phyloP scores from a whole-genome alignment of 2,113 vertebrate species.

The Marmota flaviventris region DNA sequence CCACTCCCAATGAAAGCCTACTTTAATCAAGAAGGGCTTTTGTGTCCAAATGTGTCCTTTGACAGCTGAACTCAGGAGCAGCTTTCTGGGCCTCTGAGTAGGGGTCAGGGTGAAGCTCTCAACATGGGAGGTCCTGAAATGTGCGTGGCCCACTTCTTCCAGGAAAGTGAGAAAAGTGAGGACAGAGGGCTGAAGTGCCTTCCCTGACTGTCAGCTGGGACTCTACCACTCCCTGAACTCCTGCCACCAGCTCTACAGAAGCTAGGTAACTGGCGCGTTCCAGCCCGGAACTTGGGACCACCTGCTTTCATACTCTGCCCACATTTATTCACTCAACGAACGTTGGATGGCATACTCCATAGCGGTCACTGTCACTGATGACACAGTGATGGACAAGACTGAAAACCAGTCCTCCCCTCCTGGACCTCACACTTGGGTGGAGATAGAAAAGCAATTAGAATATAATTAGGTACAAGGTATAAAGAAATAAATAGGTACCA shows the following conservation, averaged over 20 bases:
- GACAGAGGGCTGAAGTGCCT: not conserved
- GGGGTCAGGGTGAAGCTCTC: not conserved
- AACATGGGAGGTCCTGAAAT: not conserved
- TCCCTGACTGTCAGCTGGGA: not conserved
- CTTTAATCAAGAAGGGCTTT: slow-evolving; percentile 71
- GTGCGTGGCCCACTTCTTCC: not conserved
- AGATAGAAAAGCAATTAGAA: not conserved
- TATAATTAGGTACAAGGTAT: not conserved
- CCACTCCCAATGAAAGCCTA: slow-evolving; percentile 32
- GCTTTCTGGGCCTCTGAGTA: not conserved
- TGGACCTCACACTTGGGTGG: not conserved
- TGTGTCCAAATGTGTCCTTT: slow-evolving; percentile 63
- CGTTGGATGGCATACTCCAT: not conserved
- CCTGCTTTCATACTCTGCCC: not conserved
- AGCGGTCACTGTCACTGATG: not conserved
- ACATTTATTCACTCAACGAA: not conserved
- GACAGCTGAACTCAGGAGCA: slow-evolving; percentile 41
- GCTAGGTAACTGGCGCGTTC: not conserved
- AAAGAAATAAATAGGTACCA: not conserved
- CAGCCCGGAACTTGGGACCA: not conserved
- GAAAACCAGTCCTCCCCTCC: not conserved
- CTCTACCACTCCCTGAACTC: not conserved
- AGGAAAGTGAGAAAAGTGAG: not conserved
- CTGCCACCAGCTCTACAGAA: not conserved
- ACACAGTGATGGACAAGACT: not conserved